Base-by-base conservation (phyloP, 2,888 invertebrate species). In the Agriopis marginaria region DNA sequence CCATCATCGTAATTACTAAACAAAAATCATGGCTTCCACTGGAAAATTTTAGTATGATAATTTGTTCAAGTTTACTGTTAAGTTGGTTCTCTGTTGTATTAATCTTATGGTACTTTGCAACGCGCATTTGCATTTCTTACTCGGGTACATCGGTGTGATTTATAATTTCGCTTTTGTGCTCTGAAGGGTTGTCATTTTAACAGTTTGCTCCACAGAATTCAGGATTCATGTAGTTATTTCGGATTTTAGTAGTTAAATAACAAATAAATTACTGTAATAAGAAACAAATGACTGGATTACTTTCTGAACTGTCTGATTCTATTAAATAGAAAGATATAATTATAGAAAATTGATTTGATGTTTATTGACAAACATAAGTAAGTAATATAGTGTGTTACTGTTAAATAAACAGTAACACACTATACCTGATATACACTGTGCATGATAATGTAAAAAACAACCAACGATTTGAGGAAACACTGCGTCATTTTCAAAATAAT, bases 91-190 rank as follows among this genome's bases (percentile, higher is more conserved):
- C 50, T 23, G 60, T 66, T 4, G 17, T 23, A 76, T 76, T 73
- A 72, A 73, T 76, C 73, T 75, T 63, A 54, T 66, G 72, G 63
- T 71, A 71, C 69, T 72, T 76, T 70, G 66, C 72, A 71, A 64
- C 63, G 39, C 66, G 63, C 63, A 66, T 71, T 72, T 74, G 75
- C 74, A 73, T 74, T 72, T 72, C 71, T 63, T 66, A 66, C 56
- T 49, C 47, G 53, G 63, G 63, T 62, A 59, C 68, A 70, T 70
- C 50, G 62, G 45, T 44, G 55, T 60, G 44, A 70, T 73, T 66
- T 63, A 58, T 72, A 66, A 61, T 66, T 50, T 59, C 8, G 39
- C 45, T 56, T 56, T 67, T 66, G 40, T 61, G 39, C 14, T 42
- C 7, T 49, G 50, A 50, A 42, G 61, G 61, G 61, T 61, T 40